Percentiles rank a stretch among this genome's conserved stretches.
phyloP scores from a whole-genome alignment of 2,113 vertebrate genomes.

The Lathamus discolor region DNA sequence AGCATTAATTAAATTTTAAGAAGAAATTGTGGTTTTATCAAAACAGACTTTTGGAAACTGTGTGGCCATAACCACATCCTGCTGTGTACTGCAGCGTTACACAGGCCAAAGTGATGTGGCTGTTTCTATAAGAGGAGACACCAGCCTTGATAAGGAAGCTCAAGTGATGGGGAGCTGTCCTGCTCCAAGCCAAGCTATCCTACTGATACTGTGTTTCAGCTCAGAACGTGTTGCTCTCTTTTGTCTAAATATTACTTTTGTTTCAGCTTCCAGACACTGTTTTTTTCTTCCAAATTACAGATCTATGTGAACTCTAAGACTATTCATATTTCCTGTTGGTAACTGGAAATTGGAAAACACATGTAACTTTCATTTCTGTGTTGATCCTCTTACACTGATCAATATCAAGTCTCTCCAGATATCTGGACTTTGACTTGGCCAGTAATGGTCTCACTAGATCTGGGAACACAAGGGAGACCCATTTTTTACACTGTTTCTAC shows the following conservation, averaged over 20 bases:
- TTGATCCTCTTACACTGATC: background rate
- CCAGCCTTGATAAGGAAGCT: background rate
- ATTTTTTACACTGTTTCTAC: background rate
- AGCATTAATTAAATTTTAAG: background rate
- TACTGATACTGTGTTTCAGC: background rate
- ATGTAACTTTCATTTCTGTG: background rate
- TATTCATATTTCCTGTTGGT: background rate
- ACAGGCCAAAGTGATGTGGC: background rate
- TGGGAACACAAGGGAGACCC: background rate
- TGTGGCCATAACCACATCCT: background rate
- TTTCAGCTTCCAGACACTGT: background rate
- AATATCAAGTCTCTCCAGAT: background rate
- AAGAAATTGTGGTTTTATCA: constrained; percentile 18
- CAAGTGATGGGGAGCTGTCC: background rate
- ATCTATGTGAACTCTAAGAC: background rate
- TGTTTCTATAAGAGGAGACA: background rate
- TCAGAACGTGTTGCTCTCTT: background rate
- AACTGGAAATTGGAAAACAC: background rate
- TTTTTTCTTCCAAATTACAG: background rate
- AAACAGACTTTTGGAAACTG: background rate
- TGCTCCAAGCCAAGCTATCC: background rate
- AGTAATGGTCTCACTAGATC: background rate
- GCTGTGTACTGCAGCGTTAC: background rate
- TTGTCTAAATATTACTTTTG: background rate
- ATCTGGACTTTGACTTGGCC: background rate